phyloP scores from a whole-genome alignment of 2,888 invertebrate species.

The Fissipunctia ypsillon region DNA sequence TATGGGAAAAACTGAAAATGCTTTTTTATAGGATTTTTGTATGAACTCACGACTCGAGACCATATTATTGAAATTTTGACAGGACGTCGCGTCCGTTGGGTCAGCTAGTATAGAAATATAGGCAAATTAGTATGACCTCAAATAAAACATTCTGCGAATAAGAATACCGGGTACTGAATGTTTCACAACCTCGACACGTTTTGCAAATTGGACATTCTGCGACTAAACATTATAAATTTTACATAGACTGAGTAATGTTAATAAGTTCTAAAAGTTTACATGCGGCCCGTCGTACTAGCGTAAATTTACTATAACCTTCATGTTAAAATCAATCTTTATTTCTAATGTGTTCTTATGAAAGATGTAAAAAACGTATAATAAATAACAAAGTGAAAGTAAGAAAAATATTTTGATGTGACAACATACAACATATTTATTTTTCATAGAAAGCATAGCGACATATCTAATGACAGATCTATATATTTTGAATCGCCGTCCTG shows the following conservation, averaged over 20 bases:
- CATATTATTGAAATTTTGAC: too few species aligned
- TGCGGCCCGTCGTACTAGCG: slow-evolving; percentile 67
- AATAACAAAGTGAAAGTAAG: slow-evolving; percentile 54
- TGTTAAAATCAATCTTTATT: slow-evolving; percentile 56
- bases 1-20: too few species aligned
- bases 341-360: slow-evolving; percentile 57
- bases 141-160: not conserved
- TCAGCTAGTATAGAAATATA: not conserved
- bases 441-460: slow-evolving; percentile 69
- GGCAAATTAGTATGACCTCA: not conserved
- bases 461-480: slow-evolving; percentile 71
- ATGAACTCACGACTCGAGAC: too few species aligned
- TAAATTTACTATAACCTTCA: slow-evolving; percentile 62
- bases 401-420: slow-evolving; percentile 65
- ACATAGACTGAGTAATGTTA: slow-evolving; percentile 88
- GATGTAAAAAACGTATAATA: slow-evolving; percentile 54
- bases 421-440: slow-evolving; percentile 68
- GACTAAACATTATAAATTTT: slow-evolving; percentile 65
- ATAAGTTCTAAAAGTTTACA: slow-evolving; percentile 78
- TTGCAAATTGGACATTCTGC: slow-evolving; percentile 51
- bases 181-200: slow-evolving; percentile 36
- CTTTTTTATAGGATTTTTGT: too few species aligned
- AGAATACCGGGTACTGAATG: not conserved
- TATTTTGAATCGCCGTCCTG: slow-evolving; percentile 83
- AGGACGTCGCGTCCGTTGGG: too few species aligned